Conservation (phyloP, 2,797 vertebrate species). For the Sebastes alutus region DNA sequence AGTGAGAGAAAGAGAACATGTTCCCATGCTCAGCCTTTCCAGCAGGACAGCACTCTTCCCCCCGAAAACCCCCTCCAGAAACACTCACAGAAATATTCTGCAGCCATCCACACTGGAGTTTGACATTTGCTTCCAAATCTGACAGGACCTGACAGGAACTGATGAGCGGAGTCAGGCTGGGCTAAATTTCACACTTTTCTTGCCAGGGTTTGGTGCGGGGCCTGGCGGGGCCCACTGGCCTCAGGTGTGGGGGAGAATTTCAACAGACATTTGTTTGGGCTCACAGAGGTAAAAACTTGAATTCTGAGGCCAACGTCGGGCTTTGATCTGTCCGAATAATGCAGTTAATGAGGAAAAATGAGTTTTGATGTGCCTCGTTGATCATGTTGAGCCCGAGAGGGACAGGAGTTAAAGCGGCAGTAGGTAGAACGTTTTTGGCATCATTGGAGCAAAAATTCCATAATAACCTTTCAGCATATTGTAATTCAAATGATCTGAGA, state of each 20-base stretch:
- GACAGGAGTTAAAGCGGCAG: conserved; percentile 8
- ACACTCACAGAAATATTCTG: conserved; percentile 29
- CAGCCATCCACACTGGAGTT: conserved; percentile 35
- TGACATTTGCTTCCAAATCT: conserved; percentile 34
- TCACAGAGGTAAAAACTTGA: background rate
- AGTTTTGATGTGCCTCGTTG: conserved; percentile 22
- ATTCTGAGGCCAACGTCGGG: background rate
- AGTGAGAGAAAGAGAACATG: conserved; percentile 59
- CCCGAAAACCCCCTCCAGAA: conserved; percentile 24
- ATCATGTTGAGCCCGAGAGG: conserved; percentile 15
- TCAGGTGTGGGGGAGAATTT: conserved; percentile 13
- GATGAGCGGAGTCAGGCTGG: conserved; percentile 32
- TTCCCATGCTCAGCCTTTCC: conserved; percentile 49
- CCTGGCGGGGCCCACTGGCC: background rate
- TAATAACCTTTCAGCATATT: background rate
- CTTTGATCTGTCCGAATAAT: conserved; percentile 27
- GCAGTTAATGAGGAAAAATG: conserved; percentile 42
- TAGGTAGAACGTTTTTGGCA: too few relatives aligned
- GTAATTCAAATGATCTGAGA: too few relatives aligned
- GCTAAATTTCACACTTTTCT: conserved; percentile 22
- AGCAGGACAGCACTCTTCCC: conserved; percentile 48
- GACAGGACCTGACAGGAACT: conserved; percentile 55
- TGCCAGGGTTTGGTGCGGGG: conserved; percentile 1
- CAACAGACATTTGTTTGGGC: background rate
- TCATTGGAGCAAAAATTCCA: too few relatives aligned